phyloP scores from a whole-genome alignment of 2,113 vertebrate species.

The Miniopterus natalensis region DNA sequence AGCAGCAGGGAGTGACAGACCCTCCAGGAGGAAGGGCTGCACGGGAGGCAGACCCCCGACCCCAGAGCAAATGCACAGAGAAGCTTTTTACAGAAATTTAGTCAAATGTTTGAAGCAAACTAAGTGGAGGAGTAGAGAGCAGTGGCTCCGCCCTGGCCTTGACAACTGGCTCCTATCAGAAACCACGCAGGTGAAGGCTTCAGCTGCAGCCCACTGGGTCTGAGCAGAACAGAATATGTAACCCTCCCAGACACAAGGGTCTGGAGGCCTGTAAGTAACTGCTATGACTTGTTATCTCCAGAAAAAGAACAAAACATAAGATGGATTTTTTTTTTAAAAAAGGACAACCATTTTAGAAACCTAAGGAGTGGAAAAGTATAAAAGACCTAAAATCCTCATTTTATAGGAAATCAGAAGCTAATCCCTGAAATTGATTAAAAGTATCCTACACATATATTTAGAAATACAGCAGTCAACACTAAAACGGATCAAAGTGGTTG shows the following conservation, averaged over 20 bases:
- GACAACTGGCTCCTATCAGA: accelerated
- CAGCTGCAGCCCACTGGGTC: neutral
- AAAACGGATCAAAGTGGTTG: too few species aligned
- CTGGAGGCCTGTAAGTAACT: neutral
- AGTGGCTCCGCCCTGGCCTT: neutral
- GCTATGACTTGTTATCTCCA: neutral
- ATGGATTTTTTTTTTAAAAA: neutral
- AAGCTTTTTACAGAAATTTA: neutral
- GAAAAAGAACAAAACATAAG: neutral
- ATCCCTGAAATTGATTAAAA: neutral
- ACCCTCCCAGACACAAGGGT: neutral
- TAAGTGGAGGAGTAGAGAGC: neutral
- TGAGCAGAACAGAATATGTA: neutral
- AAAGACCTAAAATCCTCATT: neutral
- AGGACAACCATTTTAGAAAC: neutral
- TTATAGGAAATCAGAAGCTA: neutral
- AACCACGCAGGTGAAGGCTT: neutral
- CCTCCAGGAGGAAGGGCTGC: neutral
- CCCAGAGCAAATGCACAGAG: neutral
- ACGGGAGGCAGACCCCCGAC: neutral
- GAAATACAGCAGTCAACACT: neutral
- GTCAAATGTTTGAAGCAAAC: neutral
- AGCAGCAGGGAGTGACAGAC: accelerated
- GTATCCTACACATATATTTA: neutral
- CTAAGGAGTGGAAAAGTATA: neutral